phyloP scores from a whole-genome alignment of 2,113 vertebrate genomes.

The Triplophysa rosa region DNA sequence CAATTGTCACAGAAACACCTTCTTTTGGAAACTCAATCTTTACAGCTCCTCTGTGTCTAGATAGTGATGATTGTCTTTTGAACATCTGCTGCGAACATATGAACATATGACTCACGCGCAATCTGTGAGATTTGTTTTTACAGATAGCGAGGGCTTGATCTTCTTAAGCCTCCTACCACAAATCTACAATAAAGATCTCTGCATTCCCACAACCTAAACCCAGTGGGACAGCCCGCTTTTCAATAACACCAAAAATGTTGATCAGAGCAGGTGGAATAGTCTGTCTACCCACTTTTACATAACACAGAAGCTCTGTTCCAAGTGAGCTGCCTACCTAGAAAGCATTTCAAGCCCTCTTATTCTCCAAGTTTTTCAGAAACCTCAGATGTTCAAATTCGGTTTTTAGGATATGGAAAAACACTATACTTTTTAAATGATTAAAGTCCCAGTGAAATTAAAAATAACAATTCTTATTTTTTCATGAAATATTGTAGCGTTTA shows the following conservation, averaged over 20 bases:
- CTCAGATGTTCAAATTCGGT: too few species aligned
- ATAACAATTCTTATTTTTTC: too few species aligned
- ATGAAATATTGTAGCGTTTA: too few species aligned
- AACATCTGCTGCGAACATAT: constrained; percentile 40
- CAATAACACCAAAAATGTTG: not conserved
- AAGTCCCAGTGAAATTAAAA: too few species aligned
- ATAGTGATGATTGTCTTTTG: constrained; percentile 27
- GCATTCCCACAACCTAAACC: constrained; percentile 30
- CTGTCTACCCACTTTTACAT: too few species aligned
- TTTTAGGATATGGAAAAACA: too few species aligned
- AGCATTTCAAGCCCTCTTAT: too few species aligned
- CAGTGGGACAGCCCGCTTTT: constrained; percentile 15
- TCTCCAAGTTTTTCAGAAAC: too few species aligned
- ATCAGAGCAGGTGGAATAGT: too few species aligned
- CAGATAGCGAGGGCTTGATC: constrained; percentile 38
- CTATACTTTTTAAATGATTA: too few species aligned
- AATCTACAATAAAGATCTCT: constrained; percentile 11
- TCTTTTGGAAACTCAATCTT: constrained; percentile 23
- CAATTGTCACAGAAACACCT: constrained; percentile 11
- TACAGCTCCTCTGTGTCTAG: constrained; percentile 6
- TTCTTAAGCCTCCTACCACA: constrained; percentile 31
- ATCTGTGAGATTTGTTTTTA: constrained; percentile 50
- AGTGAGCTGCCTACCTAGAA: too few species aligned
- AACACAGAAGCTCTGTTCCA: too few species aligned
- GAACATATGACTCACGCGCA: constrained; percentile 46